These are phyloP conservation scores for Papilio dardanus DNA, from an alignment of 1,140 invertebrate species.

Conservation along the genomic window DNA sequence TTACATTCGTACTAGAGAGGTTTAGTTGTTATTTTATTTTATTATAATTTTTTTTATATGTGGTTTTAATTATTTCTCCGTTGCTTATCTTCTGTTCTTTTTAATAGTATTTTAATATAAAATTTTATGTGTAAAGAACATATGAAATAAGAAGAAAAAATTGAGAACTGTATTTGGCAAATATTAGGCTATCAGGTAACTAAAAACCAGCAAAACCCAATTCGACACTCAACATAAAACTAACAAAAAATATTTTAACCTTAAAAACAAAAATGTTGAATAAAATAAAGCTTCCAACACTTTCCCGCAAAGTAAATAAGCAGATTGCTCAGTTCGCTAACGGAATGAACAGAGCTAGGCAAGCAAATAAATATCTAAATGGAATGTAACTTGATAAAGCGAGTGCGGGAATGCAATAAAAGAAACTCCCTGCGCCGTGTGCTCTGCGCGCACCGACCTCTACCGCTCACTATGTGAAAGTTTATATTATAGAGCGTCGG, in stretches of 20 bases:
- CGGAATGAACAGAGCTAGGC: conserved; percentile 15
- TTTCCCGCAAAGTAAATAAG: conserved; percentile 3
- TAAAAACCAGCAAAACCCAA: not conserved
- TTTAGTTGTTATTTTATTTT: too few relatives aligned
- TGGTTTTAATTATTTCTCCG: too few relatives aligned
- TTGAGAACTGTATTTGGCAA: too few relatives aligned
- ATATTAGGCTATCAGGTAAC: not conserved
- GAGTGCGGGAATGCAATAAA: conserved; percentile 19
- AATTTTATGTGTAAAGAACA: too few relatives aligned
- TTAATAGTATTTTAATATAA: too few relatives aligned
- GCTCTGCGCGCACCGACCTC: not conserved
- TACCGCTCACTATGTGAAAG: not conserved
- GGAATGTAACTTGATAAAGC: conserved; percentile 2
- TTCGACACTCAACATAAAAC: not conserved
- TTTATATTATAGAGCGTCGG: not conserved
- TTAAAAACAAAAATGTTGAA: not conserved
- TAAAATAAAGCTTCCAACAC: not conserved
- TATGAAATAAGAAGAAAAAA: too few relatives aligned
- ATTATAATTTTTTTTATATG: too few relatives aligned
- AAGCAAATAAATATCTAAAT: conserved; percentile 26
- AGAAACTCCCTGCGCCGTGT: not conserved
- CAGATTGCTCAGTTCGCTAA: conserved; percentile 14
- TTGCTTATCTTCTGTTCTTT: too few relatives aligned
- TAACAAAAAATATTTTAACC: not conserved
- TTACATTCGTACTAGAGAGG: too few relatives aligned